Percentiles rank a stretch among this genome's conserved stretches.
phyloP scores from a whole-genome alignment of 2,888 invertebrate genomes.

The Phaonia tiefii region DNA sequence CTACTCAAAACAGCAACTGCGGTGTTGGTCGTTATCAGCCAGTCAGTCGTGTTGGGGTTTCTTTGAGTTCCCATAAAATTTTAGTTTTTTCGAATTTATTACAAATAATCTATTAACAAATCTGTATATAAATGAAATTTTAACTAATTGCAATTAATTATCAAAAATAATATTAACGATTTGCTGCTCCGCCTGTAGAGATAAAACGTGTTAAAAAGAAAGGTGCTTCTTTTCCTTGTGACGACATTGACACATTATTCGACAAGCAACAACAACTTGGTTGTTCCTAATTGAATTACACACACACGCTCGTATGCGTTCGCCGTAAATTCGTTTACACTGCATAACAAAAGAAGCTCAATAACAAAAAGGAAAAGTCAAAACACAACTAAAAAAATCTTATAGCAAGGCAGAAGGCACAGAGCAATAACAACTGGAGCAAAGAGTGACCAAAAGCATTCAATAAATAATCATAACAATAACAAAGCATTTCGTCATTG shows the following conservation, averaged over 20 bases:
- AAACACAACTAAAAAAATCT: background rate
- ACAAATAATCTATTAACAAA: background rate
- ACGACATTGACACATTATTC: conserved; percentile 52
- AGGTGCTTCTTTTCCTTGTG: conserved; percentile 50
- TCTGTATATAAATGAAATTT: conserved; percentile 3
- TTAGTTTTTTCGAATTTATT: too few species aligned
- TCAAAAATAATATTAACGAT: background rate
- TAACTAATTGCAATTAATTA: background rate
- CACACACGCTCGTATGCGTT: conserved; percentile 3
- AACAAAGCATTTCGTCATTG: conserved; percentile 72
- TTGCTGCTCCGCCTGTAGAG: background rate
- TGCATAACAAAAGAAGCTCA: too few species aligned
- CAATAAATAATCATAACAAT: conserved; percentile 36
- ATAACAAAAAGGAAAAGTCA: background rate
- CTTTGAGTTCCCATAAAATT: conserved; percentile 41
- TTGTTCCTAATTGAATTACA: conserved; percentile 61
- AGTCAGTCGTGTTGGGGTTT: conserved; percentile 55
- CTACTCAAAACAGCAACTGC: too few species aligned
- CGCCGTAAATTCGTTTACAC: background rate
- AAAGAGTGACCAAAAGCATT: conserved; percentile 28
- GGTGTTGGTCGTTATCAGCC: conserved; percentile 42
- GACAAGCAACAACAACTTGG: background rate
- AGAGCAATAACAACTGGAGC: background rate
- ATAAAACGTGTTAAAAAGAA: background rate
- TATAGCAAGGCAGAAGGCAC: conserved; percentile 19